These are phyloP conservation scores for Platycercus adscitus DNA, from an alignment of 2,113 vertebrate genomes.

Conservation along the genomic window DNA sequence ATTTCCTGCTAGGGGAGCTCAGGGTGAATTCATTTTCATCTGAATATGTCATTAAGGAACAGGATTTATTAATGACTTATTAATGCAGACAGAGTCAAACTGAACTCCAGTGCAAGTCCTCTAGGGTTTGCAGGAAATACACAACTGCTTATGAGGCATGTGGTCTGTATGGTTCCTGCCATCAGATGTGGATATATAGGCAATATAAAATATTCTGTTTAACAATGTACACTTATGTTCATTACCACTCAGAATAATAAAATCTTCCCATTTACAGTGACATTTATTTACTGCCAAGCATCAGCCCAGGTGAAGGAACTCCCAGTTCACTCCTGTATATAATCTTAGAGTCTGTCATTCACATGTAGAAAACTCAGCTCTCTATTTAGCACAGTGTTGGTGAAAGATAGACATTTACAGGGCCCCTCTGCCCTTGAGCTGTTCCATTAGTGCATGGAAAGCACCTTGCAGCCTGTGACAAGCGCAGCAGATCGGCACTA, in stretches of 20 bases:
- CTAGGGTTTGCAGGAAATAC: not conserved
- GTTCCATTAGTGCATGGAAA: constrained; percentile 99
- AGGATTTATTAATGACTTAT: constrained; percentile 75
- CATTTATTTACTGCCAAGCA: constrained; percentile 57
- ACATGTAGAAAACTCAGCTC: constrained; percentile 79
- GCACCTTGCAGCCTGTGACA: constrained; percentile 99
- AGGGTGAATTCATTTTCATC: constrained; percentile 63
- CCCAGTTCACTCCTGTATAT: constrained; percentile 54
- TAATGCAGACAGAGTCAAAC: constrained; percentile 63
- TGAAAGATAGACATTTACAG: constrained; percentile 87
- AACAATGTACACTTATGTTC: constrained; percentile 72
- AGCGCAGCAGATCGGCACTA: constrained; percentile 99
- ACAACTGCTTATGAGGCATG: not conserved
- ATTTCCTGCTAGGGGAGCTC: constrained; percentile 53
- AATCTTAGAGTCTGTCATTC: constrained; percentile 81
- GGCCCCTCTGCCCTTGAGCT: constrained; percentile 97
- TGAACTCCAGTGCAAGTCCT: not conserved
- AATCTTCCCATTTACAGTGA: constrained; percentile 65
- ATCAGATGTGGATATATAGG: constrained; percentile 72
- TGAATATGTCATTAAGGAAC: constrained; percentile 73
- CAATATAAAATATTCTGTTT: constrained; percentile 72
- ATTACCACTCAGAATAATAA: constrained; percentile 75
- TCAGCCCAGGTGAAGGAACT: constrained; percentile 56
- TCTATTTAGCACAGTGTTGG: constrained; percentile 80
- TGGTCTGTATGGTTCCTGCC: constrained; percentile 4